These are phyloP conservation scores for Hoplodrina blanda DNA, from an alignment of 2,888 invertebrate species.

Conservation along the genomic window DNA sequence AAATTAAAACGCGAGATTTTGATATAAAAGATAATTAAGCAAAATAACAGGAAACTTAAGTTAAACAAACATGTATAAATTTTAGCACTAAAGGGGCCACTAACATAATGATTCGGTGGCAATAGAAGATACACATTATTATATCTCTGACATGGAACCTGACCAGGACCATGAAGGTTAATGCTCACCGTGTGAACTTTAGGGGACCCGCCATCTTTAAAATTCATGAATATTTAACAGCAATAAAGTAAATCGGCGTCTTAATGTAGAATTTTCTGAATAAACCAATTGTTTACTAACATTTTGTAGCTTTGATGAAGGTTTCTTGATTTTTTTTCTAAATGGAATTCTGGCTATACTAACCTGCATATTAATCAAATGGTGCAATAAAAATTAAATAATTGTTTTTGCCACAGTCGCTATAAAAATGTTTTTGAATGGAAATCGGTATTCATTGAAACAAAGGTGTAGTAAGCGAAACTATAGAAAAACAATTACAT, in stretches of 20 bases:
- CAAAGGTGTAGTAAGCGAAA: not conserved
- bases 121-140: slow-evolving; percentile 7
- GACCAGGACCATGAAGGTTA: slow-evolving; percentile 53
- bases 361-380: not conserved
- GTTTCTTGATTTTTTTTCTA: slow-evolving; percentile 2
- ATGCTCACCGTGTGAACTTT: slow-evolving; percentile 54
- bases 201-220: slow-evolving; percentile 34
- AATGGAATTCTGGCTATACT: not conserved
- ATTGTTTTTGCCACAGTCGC: not conserved
- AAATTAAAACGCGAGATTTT: too few species aligned
- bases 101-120: not conserved
- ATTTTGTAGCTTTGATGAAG: not conserved
- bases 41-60: not conserved
- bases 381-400: not conserved
- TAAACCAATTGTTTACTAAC: slow-evolving; percentile 29
- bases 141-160: slow-evolving; percentile 23
- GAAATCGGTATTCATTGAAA: not conserved
- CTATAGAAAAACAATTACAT: not conserved
- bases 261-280: slow-evolving; percentile 20
- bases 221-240: slow-evolving; percentile 48
- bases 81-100: not conserved
- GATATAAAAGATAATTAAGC: not conserved
- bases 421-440: not conserved
- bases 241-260: slow-evolving; percentile 31
- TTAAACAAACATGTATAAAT: slow-evolving; percentile 5